phyloP scores from a whole-genome alignment of 2,113 vertebrate species.

The Mesocricetus auratus region DNA sequence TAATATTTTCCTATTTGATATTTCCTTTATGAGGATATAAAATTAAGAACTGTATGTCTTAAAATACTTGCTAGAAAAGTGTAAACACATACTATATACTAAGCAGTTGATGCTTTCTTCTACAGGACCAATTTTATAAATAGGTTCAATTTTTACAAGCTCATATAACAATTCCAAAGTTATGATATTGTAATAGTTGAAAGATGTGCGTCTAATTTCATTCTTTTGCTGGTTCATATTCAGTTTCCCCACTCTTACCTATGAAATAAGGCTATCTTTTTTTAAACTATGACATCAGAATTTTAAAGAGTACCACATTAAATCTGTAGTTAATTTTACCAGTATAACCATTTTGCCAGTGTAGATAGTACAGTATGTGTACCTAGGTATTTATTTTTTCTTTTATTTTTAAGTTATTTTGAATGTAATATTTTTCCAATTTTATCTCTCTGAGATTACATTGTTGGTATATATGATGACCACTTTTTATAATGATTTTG shows the following conservation, averaged over 20 bases:
- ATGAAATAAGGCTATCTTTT: background rate
- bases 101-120: background rate
- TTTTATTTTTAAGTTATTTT: background rate
- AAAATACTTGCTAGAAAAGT: background rate
- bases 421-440: background rate
- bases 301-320: background rate
- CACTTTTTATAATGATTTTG: background rate
- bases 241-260: background rate
- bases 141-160: background rate
- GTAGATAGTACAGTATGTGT: background rate
- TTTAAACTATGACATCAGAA: background rate
- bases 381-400: background rate
- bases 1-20: slow-evolving; percentile 29
- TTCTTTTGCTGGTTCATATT: background rate
- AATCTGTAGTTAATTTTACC: background rate
- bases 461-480: background rate
- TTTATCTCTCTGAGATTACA: background rate
- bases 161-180: background rate
- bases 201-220: background rate
- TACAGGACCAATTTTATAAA: background rate
- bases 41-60: background rate
- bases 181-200: background rate
- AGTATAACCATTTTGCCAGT: background rate
- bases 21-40: background rate
- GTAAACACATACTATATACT: background rate